Base-by-base conservation (phyloP, 2,888 invertebrate species). In the Polymixis flavicincta region DNA sequence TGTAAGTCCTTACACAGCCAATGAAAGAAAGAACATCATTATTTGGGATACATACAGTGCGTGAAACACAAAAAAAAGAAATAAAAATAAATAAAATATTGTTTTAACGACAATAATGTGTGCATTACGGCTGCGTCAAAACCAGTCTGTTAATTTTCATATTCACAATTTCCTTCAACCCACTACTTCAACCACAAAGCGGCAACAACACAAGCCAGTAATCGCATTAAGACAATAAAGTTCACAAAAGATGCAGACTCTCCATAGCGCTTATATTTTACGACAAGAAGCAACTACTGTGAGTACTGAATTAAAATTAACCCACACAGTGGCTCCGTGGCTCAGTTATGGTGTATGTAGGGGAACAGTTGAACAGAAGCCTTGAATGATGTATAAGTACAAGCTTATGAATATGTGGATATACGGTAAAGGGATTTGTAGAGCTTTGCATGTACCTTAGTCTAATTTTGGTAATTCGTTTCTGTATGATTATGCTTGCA, bases 281-380 rank as follows among this genome's bases (percentile, higher is more conserved):
- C 48, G 64, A 74, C 48, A 48, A 32, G 48, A 48, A 79, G 17
- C n/a, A 61, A 57, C 68, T 92, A 92, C 92, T 89, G 50, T 52
- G 54, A 79, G 74, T 90, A 91, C 92, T 90, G 92, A 91, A 93
- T 92, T 93, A 91, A 92, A 92, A 92, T 93, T 90, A 90, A 80
- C 89, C 90, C 88, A 88, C 88, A 55, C 89, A 84, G 87, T 82
- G 83, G 85, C 82, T 89, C 89, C 83, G 87, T 83, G 83, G 85
- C 85, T 89, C 92, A 90, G 92, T 93, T 92, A 93, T 91, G 89
- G 90, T 87, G 84, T 25, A 72, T 86, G 83, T 54, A 60, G 45
- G 79, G 55, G 60, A 91, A 92, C 91, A 91, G 90, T 88, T 90
- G 90, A 90, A 89, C 89, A 90, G 90, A 87, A 88, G 88, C 90